These are phyloP conservation scores for Sarcophaga rosellei DNA, from an alignment of 2,888 invertebrate species.

Conservation along the genomic window DNA sequence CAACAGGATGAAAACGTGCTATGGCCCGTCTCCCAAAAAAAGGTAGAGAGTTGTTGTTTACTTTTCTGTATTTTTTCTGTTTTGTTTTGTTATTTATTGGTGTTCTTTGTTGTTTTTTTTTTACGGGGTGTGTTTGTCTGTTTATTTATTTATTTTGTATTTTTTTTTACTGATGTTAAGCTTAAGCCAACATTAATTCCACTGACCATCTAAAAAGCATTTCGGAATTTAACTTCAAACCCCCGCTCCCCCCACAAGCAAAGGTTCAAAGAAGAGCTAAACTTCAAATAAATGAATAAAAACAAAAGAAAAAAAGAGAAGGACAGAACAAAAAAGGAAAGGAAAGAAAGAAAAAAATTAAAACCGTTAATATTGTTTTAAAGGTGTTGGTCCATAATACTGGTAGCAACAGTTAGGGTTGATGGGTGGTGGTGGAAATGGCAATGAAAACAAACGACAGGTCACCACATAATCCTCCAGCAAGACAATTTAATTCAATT, in stretches of 20 bases:
- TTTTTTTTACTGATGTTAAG: conserved; percentile 59
- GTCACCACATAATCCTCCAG: conserved; percentile 68
- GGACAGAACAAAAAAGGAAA: conserved; percentile 33
- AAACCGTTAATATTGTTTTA: conserved; percentile 54
- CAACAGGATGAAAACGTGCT: neutral
- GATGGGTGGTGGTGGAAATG: neutral
- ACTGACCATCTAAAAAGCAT: conserved; percentile 62
- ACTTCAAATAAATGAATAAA: conserved; percentile 41
- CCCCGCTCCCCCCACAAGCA: neutral
- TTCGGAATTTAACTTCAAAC: conserved; percentile 44
- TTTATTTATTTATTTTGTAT: conserved; percentile 12
- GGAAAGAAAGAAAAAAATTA: conserved; percentile 61
- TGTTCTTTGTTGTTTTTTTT: conserved; percentile 47
- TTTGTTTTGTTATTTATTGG: conserved; percentile 28
- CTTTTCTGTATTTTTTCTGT: conserved; percentile 25
- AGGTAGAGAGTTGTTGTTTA: conserved; percentile 12
- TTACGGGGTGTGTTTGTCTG: neutral
- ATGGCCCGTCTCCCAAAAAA: conserved; percentile 24
- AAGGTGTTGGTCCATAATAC: conserved; percentile 9
- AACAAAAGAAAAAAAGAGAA: conserved; percentile 5
- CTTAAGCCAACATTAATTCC: conserved; percentile 62
- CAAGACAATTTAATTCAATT: conserved; percentile 75
- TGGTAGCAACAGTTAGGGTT: neutral
- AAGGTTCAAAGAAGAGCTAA: neutral
- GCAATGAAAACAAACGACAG: conserved; percentile 65